These are phyloP conservation scores for Amphibalanus amphitrite DNA, from an alignment of 1,140 invertebrate genomes.

Conservation along the genomic window DNA sequence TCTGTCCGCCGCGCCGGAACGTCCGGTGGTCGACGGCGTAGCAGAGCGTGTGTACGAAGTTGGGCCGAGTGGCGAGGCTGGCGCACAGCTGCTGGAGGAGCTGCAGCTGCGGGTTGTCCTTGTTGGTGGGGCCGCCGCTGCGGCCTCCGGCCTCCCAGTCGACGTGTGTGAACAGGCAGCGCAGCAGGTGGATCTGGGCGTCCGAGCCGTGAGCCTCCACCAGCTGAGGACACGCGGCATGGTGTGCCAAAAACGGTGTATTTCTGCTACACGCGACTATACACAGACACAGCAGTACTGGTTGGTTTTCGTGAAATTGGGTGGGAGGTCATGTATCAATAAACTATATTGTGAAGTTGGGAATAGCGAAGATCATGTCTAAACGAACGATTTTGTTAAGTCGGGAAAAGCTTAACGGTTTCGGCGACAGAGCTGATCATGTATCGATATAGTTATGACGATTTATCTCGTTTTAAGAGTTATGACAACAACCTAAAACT, in stretches of 20 bases:
- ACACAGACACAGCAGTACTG: background rate
- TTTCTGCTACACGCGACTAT: background rate
- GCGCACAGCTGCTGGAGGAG: constrained; percentile 51
- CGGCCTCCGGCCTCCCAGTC: constrained; percentile 35
- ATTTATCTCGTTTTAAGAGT: too few relatives aligned
- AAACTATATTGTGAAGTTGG: too few relatives aligned
- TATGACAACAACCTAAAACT: too few relatives aligned
- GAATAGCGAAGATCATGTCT: background rate
- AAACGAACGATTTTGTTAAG: background rate
- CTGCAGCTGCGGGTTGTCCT: constrained; percentile 40
- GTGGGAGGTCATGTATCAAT: background rate
- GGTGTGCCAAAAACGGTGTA: background rate
- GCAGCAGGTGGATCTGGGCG: constrained; percentile 69
- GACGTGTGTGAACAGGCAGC: constrained; percentile 58
- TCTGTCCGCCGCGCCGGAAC: background rate
- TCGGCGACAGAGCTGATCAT: too few relatives aligned
- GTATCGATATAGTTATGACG: too few relatives aligned
- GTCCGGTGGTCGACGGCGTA: constrained; percentile 48
- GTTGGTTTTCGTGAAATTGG: background rate
- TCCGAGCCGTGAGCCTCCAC: constrained; percentile 61
- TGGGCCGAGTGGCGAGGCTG: constrained; percentile 50
- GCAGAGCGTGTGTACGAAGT: constrained; percentile 52
- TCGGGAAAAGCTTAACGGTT: too few relatives aligned
- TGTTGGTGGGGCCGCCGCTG: constrained; percentile 26
- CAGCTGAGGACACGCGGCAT: constrained; percentile 34